phyloP scores from a whole-genome alignment of 2,113 vertebrate species.

The Proterorhinus semilunaris region DNA sequence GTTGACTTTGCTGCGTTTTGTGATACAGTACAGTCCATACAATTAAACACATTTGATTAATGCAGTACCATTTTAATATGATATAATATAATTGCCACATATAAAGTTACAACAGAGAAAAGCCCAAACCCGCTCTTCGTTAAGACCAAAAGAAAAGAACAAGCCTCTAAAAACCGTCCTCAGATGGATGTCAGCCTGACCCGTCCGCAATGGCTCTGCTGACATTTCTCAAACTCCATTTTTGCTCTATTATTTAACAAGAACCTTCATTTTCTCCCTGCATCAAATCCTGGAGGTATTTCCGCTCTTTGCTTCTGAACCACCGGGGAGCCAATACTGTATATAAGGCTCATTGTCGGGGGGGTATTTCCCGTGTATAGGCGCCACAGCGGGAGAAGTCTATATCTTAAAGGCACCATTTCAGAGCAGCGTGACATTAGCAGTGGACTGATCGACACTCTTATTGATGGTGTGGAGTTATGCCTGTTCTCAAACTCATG shows the following conservation, averaged over 20 bases:
- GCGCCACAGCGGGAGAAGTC: not conserved
- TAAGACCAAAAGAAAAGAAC: not conserved
- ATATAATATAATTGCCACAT: too few relatives aligned
- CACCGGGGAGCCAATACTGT: not conserved
- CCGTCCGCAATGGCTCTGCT: not conserved
- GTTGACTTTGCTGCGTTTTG: too few relatives aligned
- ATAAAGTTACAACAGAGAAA: not conserved
- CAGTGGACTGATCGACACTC: not conserved
- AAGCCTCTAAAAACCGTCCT: not conserved
- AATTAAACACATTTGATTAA: too few relatives aligned
- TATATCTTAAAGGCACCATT: not conserved
- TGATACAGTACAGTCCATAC: too few relatives aligned
- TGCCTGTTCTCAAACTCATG: conserved; percentile 1
- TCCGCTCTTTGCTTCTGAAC: not conserved
- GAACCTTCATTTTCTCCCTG: not conserved
- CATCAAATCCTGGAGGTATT: conserved; percentile 1
- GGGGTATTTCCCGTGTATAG: conserved; percentile 1
- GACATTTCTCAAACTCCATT: not conserved
- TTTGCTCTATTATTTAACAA: not conserved
- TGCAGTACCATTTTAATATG: too few relatives aligned
- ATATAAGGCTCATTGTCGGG: not conserved
- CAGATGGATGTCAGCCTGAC: not conserved
- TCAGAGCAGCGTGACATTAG: not conserved
- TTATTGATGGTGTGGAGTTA: not conserved
- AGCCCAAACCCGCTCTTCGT: not conserved